phyloP scores from a whole-genome alignment of 2,113 vertebrate genomes.

The Mormyrus iriodes region DNA sequence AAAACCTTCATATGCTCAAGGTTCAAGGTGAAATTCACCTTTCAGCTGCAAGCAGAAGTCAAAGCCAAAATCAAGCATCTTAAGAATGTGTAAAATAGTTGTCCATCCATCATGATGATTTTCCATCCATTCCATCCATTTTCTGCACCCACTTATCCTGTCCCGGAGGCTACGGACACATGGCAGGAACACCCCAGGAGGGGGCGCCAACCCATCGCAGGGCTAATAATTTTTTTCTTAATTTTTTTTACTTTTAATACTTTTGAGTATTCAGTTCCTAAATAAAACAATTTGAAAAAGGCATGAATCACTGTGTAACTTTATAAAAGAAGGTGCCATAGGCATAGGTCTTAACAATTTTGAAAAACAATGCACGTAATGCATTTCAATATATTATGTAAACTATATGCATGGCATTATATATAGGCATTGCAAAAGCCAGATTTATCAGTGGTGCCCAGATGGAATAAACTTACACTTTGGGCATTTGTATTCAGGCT shows the following conservation, averaged over 20 bases:
- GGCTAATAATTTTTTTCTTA: no score
- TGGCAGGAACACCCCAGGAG: no score
- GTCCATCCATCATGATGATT: neutral
- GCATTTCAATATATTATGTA: conserved; percentile 5
- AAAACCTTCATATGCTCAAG: neutral
- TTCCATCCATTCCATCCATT: no score
- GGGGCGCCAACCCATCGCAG: no score
- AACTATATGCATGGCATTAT: neutral
- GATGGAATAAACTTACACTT: neutral
- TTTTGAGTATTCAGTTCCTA: neutral
- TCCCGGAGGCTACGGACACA: no score
- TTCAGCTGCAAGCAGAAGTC: neutral
- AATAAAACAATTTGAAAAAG: neutral
- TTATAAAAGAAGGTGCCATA: neutral
- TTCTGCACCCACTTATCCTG: no score
- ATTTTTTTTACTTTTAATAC: neutral
- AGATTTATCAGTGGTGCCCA: neutral
- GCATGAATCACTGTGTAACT: neutral
- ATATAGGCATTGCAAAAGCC: neutral
- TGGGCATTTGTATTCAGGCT: neutral
- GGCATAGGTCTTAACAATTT: neutral
- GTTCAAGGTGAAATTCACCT: neutral
- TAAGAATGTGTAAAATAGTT: neutral
- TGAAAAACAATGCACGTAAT: neutral
- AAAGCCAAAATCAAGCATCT: neutral